Evolutionary conservation across 2,797 vertebrate species (phyloP), one percentile per base, ranked within the genome.

Genomic region (Allobates femoralis): DNA sequence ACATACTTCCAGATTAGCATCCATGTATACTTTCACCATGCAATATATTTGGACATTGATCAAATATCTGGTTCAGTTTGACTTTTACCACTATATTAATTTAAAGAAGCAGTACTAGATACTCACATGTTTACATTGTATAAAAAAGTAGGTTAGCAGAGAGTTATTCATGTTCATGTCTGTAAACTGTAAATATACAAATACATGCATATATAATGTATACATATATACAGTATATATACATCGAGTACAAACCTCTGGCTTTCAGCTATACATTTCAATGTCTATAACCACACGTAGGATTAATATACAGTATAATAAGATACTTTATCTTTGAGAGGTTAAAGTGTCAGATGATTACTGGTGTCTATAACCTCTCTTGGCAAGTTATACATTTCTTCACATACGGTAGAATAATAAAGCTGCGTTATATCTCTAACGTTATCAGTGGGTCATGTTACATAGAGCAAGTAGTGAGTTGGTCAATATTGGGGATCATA

Each of bases 101-200:
- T 71, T 60, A 55, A 83, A 83, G 81, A 73, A 83, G 74, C 81
- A 87, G 81, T 83, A 87, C 86, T 73, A 87, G 62, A 86, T 62
- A 32, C 19, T 79, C 5, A 16, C 30, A 41, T n/a, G 19, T 51
- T 73, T 28, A 18, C 3, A 41, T 55, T 32, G 7, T 6, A 37
- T 41, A 58, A 34, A 58, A 34, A 56, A 18, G 1, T 19, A 23
- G 56, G 58, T 66, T 66, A 66, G 41, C 2, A 56, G 32, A n/a
- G 32, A 55, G 19, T 51, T 55, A 7, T 21, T 69, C 32, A 28
- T 67, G 62, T 51, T 50, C 64, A 26, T 71, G 66, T 71, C 50
- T 82, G 81, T 56, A 56, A 56, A 75, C 56, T 83, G 53, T 37
- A 82, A 82, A 16, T 73, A 69, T 53, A 83, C 30, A 73, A 73